phyloP scores from a whole-genome alignment of 2,888 invertebrate genomes.

The Chrysodeixis includens region DNA sequence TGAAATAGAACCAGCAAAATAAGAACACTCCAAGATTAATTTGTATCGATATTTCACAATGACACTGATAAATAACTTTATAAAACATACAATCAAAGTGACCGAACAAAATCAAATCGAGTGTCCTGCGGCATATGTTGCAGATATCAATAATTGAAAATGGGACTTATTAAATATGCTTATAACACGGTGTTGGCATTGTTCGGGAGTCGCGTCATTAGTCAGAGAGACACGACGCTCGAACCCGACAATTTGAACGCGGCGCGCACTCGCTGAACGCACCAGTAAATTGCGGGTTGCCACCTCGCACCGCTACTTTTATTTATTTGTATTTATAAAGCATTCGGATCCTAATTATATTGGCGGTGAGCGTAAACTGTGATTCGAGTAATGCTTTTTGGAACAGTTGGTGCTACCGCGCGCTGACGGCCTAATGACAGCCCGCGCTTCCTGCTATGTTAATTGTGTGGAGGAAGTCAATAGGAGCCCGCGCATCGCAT shows the following conservation, averaged over 20 bases:
- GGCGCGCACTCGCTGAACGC: conserved; percentile 70
- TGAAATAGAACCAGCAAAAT: conserved; percentile 31
- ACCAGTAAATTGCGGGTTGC: conserved; percentile 85
- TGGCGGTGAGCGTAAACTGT: conserved; percentile 76
- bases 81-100: conserved; percentile 52
- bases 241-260: conserved; percentile 84
- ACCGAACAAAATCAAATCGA: conserved; percentile 42
- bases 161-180: conserved; percentile 78
- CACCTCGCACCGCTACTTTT: conserved; percentile 83
- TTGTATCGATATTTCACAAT: conserved; percentile 42
- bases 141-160: conserved; percentile 80
- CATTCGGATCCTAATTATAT: conserved; percentile 85
- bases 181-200: conserved; percentile 74
- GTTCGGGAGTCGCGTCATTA: conserved; percentile 82
- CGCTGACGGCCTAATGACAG: conserved; percentile 88
- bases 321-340: conserved; percentile 88
- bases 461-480: conserved; percentile 85
- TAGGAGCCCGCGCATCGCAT: conserved; percentile 80
- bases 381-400: conserved; percentile 82
- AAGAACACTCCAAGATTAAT: conserved; percentile 38
- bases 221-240: conserved; percentile 80
- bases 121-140: conserved; percentile 75
- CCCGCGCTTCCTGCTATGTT: conserved; percentile 86
- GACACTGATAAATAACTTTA: conserved; percentile 46
- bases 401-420: conserved; percentile 81